Evolutionary conservation across 2,888 invertebrate species (phyloP).

Genomic region (Eupithecia vulgata): DNA sequence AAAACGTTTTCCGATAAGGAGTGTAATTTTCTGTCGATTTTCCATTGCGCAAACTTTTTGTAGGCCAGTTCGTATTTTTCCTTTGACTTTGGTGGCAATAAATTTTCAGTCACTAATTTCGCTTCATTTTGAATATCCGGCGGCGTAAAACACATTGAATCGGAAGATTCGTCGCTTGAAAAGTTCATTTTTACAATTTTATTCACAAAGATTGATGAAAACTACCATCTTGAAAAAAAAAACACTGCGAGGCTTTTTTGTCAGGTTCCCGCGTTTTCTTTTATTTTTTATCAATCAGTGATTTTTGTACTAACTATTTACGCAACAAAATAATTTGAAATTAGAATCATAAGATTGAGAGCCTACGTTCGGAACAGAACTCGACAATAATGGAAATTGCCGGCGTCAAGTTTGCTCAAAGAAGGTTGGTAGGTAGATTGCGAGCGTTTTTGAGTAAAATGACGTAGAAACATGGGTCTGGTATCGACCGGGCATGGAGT

Average conservation of each 20-base stretch:
- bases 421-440: neutral
- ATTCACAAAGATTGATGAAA: neutral
- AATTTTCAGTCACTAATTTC: neutral
- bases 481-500: conserved; percentile 75
- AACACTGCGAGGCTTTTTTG: neutral
- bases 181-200: neutral
- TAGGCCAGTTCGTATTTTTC: neutral
- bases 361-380: neutral
- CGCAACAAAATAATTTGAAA: neutral
- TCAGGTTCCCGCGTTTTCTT: neutral
- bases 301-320: neutral
- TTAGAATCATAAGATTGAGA: too few relatives aligned
- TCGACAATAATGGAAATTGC: neutral
- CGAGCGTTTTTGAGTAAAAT: conserved; percentile 45
- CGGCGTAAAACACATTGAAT: neutral
- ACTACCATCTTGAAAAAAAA: neutral
- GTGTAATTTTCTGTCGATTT: neutral
- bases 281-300: neutral
- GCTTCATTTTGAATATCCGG: neutral
- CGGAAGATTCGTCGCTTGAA: neutral
- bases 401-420: neutral
- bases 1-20: neutral
- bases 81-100: neutral
- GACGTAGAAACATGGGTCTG: conserved; percentile 82
- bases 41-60: neutral